These are phyloP conservation scores for Thalassophryne amazonica DNA, from an alignment of 2,797 vertebrate genomes.

Conservation along the genomic window DNA sequence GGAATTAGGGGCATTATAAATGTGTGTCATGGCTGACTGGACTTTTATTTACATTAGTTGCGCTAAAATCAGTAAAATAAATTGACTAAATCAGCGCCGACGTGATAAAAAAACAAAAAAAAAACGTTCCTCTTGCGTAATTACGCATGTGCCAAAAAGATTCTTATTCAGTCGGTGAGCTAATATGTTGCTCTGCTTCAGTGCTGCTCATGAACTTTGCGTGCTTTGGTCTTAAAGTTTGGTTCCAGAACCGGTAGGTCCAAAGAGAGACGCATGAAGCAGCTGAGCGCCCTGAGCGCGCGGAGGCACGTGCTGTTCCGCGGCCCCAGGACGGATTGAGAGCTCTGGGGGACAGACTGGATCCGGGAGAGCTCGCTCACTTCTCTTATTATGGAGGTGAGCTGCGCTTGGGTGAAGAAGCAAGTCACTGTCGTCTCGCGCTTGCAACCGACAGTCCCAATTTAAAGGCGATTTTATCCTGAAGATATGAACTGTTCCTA, in stretches of 20 bases:
- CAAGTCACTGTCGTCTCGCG: no score
- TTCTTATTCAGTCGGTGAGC: not conserved
- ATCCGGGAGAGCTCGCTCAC: conserved; percentile 89
- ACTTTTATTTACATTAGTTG: no score
- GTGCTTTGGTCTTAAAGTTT: conserved; percentile 77
- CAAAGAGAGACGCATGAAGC: conserved; percentile 95
- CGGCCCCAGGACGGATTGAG: conserved; percentile 93
- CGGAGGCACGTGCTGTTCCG: conserved; percentile 93
- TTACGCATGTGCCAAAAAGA: not conserved
- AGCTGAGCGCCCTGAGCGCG: conserved; percentile 88
- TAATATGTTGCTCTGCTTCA: not conserved
- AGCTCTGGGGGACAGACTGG: conserved; percentile 78
- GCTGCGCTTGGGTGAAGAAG: not conserved
- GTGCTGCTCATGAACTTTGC: not conserved
- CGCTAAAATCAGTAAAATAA: no score
- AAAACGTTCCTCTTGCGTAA: no score
- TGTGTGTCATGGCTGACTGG: no score
- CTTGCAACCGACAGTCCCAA: no score
- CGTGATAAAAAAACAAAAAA: no score
- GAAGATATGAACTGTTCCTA: no score
- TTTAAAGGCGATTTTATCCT: no score
- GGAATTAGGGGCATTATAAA: no score
- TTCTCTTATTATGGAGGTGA: conserved; percentile 96
- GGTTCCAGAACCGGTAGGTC: conserved; percentile 97
- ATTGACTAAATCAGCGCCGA: no score